Percentiles rank a stretch among this genome's conserved stretches.
Conservation (phyloP, 2,113 vertebrate species). For the Zeus faber region DNA sequence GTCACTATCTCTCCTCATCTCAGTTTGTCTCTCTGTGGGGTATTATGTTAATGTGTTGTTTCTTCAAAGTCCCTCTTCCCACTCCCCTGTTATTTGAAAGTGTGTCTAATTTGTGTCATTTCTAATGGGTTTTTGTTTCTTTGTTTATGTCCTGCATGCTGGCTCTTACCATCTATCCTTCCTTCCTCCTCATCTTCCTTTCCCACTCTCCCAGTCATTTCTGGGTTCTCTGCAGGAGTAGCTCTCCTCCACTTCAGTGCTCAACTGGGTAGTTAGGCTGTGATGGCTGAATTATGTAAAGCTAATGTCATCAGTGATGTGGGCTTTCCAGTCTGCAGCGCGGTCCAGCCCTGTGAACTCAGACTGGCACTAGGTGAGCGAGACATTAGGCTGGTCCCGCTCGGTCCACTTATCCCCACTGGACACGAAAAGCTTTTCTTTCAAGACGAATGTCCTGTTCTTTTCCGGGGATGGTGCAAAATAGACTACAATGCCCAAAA, state of each 20-base stretch:
- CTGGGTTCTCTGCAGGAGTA: constrained; percentile 8
- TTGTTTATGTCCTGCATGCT: neutral
- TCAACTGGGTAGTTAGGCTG: constrained; percentile 43
- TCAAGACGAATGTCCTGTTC: no score
- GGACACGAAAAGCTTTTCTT: no score
- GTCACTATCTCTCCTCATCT: neutral
- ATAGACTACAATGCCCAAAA: no score
- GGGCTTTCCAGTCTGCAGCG: constrained; percentile 32
- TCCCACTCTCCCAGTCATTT: neutral
- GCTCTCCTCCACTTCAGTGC: constrained; percentile 5
- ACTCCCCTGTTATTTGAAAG: neutral
- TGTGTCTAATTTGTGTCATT: neutral
- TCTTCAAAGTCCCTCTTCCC: neutral
- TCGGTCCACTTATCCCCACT: no score
- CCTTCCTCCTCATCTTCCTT: neutral
- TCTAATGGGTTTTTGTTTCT: neutral
- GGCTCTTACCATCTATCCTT: neutral
- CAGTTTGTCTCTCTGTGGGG: neutral
- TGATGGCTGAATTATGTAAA: constrained; percentile 63
- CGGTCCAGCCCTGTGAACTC: constrained; percentile 32
- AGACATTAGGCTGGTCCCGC: no score
- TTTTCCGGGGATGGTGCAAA: no score
- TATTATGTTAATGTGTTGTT: neutral
- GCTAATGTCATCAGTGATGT: constrained; percentile 45
- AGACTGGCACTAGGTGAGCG: no score